These are phyloP conservation scores for Malurus splendens DNA, from an alignment of 2,797 vertebrate genomes.

Conservation along the genomic window DNA sequence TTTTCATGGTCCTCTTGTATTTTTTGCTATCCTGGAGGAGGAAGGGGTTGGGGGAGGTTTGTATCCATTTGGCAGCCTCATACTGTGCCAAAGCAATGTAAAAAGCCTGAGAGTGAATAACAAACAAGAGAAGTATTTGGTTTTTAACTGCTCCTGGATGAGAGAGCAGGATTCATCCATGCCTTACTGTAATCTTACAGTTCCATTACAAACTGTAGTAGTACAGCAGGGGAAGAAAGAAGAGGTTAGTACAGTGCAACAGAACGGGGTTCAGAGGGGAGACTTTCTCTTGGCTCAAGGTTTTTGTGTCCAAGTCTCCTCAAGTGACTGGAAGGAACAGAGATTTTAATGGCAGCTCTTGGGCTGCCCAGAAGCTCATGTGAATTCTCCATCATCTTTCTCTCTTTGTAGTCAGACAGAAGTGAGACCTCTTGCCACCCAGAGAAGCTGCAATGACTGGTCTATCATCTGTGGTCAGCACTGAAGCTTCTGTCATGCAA, in stretches of 20 bases:
- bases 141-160: constrained; percentile 7
- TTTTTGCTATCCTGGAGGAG: neutral
- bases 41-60: neutral
- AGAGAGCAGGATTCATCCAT: neutral
- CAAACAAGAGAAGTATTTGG: constrained; percentile 9
- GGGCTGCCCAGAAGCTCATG: neutral
- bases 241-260: neutral
- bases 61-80: constrained; percentile 23
- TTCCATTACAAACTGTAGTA: neutral
- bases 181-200: neutral
- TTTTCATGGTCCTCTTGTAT: neutral
- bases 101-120: constrained; percentile 30
- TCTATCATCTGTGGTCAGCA: neutral
- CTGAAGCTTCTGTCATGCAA: neutral
- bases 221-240: neutral
- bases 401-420: neutral
- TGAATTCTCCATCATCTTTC: neutral
- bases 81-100: constrained; percentile 3
- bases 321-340: neutral
- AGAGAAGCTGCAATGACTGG: neutral
- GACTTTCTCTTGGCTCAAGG: neutral
- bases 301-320: neutral
- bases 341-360: neutral
- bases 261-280: neutral
- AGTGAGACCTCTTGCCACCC: neutral